Percentiles rank a stretch among this genome's conserved stretches.
phyloP scores from a whole-genome alignment of 2,113 vertebrate genomes.

The Scopus umbretta region DNA sequence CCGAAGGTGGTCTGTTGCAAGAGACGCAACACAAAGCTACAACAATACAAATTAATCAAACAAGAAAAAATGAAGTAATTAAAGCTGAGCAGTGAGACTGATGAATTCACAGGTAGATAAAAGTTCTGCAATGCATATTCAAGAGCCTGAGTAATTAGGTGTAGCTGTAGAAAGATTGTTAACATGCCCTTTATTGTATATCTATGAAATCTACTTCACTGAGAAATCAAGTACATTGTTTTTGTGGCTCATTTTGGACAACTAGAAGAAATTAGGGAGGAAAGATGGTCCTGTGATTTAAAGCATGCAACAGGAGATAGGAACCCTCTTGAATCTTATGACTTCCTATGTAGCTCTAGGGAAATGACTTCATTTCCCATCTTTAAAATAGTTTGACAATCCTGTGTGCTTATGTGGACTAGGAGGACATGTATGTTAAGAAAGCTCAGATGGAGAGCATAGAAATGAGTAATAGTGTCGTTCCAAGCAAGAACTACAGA shows the following conservation, averaged over 20 bases:
- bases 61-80: background rate
- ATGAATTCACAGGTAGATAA: background rate
- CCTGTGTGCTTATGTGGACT: background rate
- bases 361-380: background rate
- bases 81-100: background rate
- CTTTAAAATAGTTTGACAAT: background rate
- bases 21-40: too few relatives aligned
- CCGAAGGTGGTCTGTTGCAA: too few relatives aligned
- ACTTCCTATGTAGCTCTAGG: background rate
- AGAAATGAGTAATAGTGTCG: background rate
- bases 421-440: background rate
- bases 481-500: background rate
- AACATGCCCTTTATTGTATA: background rate
- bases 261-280: background rate
- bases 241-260: background rate
- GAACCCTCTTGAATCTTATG: background rate
- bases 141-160: background rate
- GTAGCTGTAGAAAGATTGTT: background rate
- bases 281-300: background rate
- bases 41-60: conserved; percentile 44
- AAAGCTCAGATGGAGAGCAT: background rate
- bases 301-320: background rate
- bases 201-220: background rate
- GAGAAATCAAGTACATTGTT: background rate
- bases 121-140: background rate